These are phyloP conservation scores for Stictonetta naevosa DNA, from an alignment of 2,113 vertebrate species.

Conservation along the genomic window DNA sequence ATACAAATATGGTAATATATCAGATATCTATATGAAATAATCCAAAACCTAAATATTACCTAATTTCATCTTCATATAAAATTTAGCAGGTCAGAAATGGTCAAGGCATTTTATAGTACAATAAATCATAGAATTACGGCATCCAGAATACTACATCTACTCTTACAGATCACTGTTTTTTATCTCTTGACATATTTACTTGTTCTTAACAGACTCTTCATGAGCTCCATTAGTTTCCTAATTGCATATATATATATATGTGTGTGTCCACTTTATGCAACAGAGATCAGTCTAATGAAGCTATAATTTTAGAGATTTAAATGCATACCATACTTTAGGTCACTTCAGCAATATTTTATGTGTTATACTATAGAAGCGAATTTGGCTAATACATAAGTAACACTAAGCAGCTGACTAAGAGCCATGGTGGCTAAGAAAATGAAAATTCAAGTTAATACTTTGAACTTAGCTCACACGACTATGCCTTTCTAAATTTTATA, in stretches of 20 bases:
- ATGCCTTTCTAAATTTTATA: background rate
- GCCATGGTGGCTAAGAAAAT: background rate
- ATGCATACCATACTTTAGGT: background rate
- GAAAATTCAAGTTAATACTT: background rate
- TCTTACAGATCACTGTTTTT: background rate
- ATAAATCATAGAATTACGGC: background rate
- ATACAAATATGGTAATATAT: background rate
- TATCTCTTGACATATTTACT: background rate
- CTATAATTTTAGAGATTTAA: background rate
- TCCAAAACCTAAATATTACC: background rate
- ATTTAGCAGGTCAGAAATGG: background rate
- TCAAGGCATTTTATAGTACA: background rate
- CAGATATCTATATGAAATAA: background rate
- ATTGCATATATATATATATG: background rate
- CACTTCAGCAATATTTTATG: conserved; percentile 13
- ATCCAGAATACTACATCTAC: background rate
- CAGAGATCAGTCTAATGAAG: background rate
- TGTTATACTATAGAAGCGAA: background rate
- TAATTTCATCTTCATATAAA: background rate
- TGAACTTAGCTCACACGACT: background rate
- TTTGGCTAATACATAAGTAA: background rate
- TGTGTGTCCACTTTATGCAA: background rate
- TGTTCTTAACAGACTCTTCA: background rate
- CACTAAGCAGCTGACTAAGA: background rate
- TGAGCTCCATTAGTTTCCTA: background rate